Evolutionary conservation across 2,113 vertebrate genomes (phyloP), one percentile per base, ranked within the genome.

Genomic region (Forbesichthys papilliferus): DNA sequence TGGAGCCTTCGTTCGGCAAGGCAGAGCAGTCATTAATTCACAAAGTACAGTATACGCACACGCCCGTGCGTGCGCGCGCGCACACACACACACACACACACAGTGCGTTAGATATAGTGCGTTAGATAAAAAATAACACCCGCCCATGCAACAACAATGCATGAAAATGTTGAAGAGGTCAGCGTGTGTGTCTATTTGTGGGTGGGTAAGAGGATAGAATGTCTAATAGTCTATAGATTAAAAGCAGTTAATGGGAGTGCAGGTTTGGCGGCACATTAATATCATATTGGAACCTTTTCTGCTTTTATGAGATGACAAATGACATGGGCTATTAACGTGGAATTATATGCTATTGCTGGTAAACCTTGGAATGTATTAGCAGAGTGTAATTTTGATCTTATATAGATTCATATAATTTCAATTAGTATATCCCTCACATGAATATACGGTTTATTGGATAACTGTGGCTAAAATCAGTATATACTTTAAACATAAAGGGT

Each of bases 191-290:
- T 81, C 68, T 85, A 83, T 78, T 85, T 81, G 86, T 86, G 83
- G 73, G 85, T 51, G 79, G 71, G 75, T 56, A 59, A 18, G 33
- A 59, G 20, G 65, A 56, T 75, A 80, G 82, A 86, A 85, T 87
- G 85, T 67, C 69, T 73, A 85, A 79, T 84, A 85, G 82, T 84
- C 84, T 87, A 79, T 85, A 83, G 82, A 88, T 88, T 84, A 82
- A 85, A 87, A 80, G 64, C 76, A 86, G 83, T 73, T 80, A 82
- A 75, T 70, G 81, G 66, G 53, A 81, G 80, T 63, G 36, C 27
- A 42, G 5, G 5, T 6, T 42, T 7, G 7, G 36, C 5, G 1
- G 36, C 36, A 54, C 73, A 78, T 85, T 68, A 74, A 70, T 79
- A 82, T 70, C 73, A 76, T 77, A 71, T 66, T 74, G 61, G 73